Base-by-base conservation (phyloP, 2,888 invertebrate species). In the Kryphioiulus occultus region DNA sequence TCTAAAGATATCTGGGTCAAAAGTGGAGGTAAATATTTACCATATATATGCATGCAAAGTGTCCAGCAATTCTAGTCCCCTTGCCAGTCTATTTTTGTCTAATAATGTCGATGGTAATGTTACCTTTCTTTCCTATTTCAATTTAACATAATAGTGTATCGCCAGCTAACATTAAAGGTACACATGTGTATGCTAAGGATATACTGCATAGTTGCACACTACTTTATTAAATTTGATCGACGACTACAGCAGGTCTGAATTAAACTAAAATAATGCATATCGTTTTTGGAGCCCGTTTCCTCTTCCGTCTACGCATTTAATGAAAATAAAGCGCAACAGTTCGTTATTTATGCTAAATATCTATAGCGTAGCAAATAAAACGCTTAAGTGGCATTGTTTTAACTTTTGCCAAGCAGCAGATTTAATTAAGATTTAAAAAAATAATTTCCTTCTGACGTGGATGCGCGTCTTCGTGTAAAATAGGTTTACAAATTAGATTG, bases 401-500 rank as follows among this genome's bases (percentile, higher is more conserved):
- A 78, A 15, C 30, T 78, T 78, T 26, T 78, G 78, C 30, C 12
- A 1, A 26, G 30, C 78, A 12, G 1, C 78, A 30, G 78, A 78
- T 30, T 78, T 78, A 78, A 78, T 78, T 78, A 78, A 26, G 78
- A 30, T 78, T 78, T 53, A 26, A 26, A 22, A 15, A 26, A 78
- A 30, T 30, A 30, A 78, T 78, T 78, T 78, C 78, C 78, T 10
- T 10, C 30, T 30, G 78, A 78, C 30, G 26, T 30, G 26, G 26
- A 22, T 22, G 68, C 68, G 22, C 68, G 68, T 68, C 68, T 68
- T 68, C 22, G 68, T 68, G 9, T 22, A 26, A 30, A 78, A 78
- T 30, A 22, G 78, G 78, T 30, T 78, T 78, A 78, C 78, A 30
- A 78, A 78, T 78, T 78, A 78, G 78, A 78, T 78, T 9, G 78